Percentiles rank a stretch among this genome's conserved stretches.
phyloP scores from a whole-genome alignment of 2,113 vertebrate genomes.

The Loxodonta africana region DNA sequence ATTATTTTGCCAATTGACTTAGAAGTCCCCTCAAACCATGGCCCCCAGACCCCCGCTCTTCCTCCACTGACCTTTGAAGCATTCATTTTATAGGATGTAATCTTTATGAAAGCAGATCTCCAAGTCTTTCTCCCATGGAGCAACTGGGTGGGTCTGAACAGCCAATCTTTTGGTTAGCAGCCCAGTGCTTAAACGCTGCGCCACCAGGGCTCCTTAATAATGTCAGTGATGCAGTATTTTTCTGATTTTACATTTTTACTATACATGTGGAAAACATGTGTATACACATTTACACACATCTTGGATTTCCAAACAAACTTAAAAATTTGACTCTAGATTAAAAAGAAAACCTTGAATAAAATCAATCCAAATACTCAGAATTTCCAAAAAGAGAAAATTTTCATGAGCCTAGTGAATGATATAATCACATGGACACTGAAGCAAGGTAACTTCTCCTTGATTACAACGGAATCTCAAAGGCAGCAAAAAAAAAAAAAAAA shows the following conservation, averaged over 20 bases:
- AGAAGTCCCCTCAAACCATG: no score
- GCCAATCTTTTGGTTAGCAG: background rate
- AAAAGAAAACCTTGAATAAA: conserved; percentile 4
- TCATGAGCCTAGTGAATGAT: background rate
- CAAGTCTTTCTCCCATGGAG: background rate
- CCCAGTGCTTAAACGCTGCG: background rate
- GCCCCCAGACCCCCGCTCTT: no score
- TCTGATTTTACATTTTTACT: conserved; percentile 29
- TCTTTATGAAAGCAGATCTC: background rate
- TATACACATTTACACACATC: background rate
- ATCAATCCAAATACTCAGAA: conserved; percentile 53
- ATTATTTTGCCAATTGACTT: no score
- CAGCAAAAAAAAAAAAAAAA: background rate
- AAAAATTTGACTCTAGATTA: conserved; percentile 30
- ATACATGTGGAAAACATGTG: background rate
- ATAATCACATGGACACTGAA: background rate
- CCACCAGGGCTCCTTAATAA: background rate
- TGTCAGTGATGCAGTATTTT: background rate
- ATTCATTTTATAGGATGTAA: background rate
- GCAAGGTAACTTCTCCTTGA: background rate
- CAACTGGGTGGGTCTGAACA: background rate
- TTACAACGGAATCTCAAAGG: conserved; percentile 51
- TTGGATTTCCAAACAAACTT: conserved; percentile 27
- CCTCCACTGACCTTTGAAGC: no score
- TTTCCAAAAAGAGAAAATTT: conserved; percentile 15